Base-by-base conservation (phyloP, 2,888 invertebrate species). In the Chironomus tentans region DNA sequence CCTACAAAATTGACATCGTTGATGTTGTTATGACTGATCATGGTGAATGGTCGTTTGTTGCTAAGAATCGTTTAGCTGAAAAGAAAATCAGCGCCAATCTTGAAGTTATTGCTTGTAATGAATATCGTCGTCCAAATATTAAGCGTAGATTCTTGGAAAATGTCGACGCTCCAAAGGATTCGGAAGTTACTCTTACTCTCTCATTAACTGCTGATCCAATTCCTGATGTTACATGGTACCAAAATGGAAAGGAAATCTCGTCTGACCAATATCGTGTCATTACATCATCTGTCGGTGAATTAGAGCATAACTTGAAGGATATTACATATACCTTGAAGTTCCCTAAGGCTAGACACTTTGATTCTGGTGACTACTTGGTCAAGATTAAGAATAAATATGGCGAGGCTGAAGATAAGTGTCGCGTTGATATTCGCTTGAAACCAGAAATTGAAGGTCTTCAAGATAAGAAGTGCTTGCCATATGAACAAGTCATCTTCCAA, bases 131-230 rank as follows among this genome's bases (percentile, higher is more conserved):
- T 80, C 94, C 95, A 0, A 90, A 90, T 80, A 86, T 94, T 79
- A 90, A 88, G 6, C 84, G 86, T 73, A 90, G 90, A 0, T 68
- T 65, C 13, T 83, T 94, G 12, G 84, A 87, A 78, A 91, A 93
- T 68, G 87, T 88, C 77, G 88, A 89, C n/a, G 88, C 90, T 46
- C 87, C 89, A 78, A 91, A 92, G 80, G 88, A 90, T 56, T 88
- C 90, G 68, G 87, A 89, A 0, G 89, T 90, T 2, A 87, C 87
- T 0, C 84, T 93, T 79, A 87, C 88, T 68, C 91, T 92, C 0
- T 88, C 92, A 18, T 89, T 97, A 79, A 90, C 92, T 46, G 97
- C 95, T 6, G 94, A 96, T 85, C 98, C 98, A 0, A 86, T 90
- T 78, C 97, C 98, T 0, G 92, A 94, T 79, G 89, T 94, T 69